Evolutionary conservation across 2,888 invertebrate species (phyloP).

Genomic region (Periphyllus acericola): DNA sequence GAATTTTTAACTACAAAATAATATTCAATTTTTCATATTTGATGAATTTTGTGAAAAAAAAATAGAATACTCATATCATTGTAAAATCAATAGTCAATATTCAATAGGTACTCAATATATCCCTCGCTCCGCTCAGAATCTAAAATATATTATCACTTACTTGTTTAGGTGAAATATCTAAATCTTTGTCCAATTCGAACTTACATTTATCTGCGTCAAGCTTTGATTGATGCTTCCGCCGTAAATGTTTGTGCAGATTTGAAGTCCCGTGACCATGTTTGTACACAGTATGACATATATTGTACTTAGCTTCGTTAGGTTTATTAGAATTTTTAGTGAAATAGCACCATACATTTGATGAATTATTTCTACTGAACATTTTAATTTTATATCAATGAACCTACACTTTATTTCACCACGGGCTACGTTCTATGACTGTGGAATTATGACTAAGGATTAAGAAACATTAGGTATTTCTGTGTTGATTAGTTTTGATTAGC

Average conservation of each 20-base stretch:
- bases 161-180: conserved; percentile 1
- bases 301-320: conserved; percentile 8
- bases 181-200: conserved; percentile 23
- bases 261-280: conserved; percentile 21
- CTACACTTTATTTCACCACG: too few relatives aligned
- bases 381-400: not conserved
- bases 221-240: conserved; percentile 6
- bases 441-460: too few relatives aligned
- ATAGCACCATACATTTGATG: conserved; percentile 13
- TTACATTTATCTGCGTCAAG: conserved; percentile 22
- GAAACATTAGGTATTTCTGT: too few relatives aligned
- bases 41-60: too few relatives aligned
- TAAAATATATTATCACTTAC: conserved; percentile 3
- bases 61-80: too few relatives aligned
- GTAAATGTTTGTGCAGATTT: conserved; percentile 25
- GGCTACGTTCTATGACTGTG: too few relatives aligned
- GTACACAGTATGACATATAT: conserved; percentile 17
- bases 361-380: conserved; percentile 17
- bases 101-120: too few relatives aligned
- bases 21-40: too few relatives aligned
- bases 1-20: too few relatives aligned
- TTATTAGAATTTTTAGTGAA: conserved; percentile 12
- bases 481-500: too few relatives aligned
- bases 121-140: too few relatives aligned
- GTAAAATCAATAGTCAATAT: too few relatives aligned